phyloP scores from a whole-genome alignment of 2,888 invertebrate genomes.

The Bugula neritina region DNA sequence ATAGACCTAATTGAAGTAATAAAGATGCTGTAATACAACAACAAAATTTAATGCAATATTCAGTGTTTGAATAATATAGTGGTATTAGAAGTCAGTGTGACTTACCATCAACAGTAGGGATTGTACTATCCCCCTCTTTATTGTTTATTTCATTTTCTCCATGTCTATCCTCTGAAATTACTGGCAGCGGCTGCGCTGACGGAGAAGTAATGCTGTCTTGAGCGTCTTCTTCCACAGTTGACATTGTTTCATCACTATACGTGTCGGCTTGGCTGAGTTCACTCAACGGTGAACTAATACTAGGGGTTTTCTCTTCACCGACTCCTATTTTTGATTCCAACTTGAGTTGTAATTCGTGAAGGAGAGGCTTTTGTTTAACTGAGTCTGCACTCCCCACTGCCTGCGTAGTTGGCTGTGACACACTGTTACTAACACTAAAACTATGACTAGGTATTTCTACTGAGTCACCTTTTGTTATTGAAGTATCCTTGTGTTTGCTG shows the following conservation, averaged over 20 bases:
- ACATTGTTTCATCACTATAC: neutral
- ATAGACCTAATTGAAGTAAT: too few relatives aligned
- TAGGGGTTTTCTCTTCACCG: neutral
- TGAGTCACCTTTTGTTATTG: slow-evolving; percentile 1
- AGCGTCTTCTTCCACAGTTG: neutral
- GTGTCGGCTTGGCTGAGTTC: neutral
- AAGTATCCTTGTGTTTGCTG: neutral
- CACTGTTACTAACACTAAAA: neutral
- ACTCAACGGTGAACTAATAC: neutral
- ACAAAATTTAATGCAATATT: too few relatives aligned
- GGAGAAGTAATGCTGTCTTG: too few relatives aligned
- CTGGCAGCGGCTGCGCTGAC: too few relatives aligned
- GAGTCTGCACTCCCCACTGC: neutral
- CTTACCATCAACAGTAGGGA: too few relatives aligned
- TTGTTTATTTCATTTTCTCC: too few relatives aligned
- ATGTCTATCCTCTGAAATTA: too few relatives aligned
- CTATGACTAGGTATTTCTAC: neutral
- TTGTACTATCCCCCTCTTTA: too few relatives aligned
- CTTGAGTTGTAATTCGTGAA: neutral
- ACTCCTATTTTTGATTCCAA: neutral
- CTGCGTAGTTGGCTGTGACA: neutral
- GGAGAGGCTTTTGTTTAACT: neutral
- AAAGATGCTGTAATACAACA: too few relatives aligned
- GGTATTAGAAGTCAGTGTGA: too few relatives aligned
- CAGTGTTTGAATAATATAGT: too few relatives aligned